Evolutionary conservation across 2,113 vertebrate genomes (phyloP).

Genomic region (Phainopepla nitens): DNA sequence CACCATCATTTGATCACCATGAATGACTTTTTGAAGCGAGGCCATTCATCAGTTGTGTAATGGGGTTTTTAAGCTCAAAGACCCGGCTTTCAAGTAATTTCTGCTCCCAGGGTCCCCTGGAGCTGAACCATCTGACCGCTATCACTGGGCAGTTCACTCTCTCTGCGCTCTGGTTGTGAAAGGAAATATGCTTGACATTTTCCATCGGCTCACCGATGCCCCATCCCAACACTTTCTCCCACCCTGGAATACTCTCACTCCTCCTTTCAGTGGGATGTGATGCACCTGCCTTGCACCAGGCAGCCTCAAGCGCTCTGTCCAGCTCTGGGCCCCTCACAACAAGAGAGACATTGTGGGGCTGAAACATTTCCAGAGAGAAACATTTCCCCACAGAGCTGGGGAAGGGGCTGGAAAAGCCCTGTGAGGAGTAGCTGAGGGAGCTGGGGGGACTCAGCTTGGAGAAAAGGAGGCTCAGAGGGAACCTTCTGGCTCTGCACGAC

Average conservation of each 20-base stretch:
- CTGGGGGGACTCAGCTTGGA: not conserved
- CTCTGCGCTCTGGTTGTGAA: not conserved
- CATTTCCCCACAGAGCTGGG: not conserved
- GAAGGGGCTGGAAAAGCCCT: not conserved
- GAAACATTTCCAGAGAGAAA: not conserved
- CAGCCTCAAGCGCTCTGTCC: not conserved
- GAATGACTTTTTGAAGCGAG: conserved; percentile 41
- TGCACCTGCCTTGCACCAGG: not conserved
- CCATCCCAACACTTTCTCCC: not conserved
- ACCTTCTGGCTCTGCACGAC: not conserved
- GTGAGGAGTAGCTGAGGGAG: not conserved
- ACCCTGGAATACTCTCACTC: not conserved
- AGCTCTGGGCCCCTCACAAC: not conserved
- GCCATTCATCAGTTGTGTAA: conserved; percentile 15
- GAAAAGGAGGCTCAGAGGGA: not conserved
- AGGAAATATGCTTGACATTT: not conserved
- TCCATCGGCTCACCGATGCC: not conserved
- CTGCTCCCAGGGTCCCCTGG: not conserved
- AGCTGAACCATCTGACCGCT: not conserved
- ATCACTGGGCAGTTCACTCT: not conserved
- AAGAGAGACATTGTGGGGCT: not conserved
- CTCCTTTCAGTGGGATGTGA: not conserved
- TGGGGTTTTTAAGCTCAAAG: not conserved
- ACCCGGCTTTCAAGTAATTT: not conserved
- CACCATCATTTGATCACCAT: not conserved